phyloP scores from a whole-genome alignment of 2,797 vertebrate species.

The Delichon dasypus region DNA sequence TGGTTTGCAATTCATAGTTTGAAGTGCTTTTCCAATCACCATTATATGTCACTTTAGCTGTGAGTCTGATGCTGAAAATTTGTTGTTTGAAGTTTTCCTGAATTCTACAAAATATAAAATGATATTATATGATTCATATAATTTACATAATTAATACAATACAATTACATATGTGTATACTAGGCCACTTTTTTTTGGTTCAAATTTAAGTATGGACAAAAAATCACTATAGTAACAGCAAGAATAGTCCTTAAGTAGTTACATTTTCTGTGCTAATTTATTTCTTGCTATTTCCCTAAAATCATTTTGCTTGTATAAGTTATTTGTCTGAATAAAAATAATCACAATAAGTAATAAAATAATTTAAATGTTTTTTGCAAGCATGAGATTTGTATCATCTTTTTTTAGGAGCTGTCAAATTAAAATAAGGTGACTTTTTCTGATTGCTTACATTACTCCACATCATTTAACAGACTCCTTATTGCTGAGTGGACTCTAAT shows the following conservation, averaged over 20 bases:
- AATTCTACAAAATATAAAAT: neutral
- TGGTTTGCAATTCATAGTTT: neutral
- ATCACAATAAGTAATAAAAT: neutral
- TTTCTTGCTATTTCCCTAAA: neutral
- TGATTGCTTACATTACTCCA: rapidly evolving
- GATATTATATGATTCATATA: neutral
- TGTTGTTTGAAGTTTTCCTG: neutral
- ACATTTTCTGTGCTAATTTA: neutral
- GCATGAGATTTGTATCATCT: neutral
- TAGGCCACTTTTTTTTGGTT: neutral
- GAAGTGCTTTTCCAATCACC: neutral
- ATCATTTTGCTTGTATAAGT: neutral
- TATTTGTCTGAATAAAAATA: neutral
- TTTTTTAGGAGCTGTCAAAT: neutral
- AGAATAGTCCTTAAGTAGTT: neutral
- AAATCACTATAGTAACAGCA: neutral
- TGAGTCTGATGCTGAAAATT: neutral
- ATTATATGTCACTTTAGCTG: neutral
- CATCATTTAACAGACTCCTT: neutral
- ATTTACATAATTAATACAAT: neutral
- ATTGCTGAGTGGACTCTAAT: neutral
- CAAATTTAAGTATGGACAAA: neutral
- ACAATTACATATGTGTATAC: rapidly evolving
- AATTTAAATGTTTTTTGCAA: neutral
- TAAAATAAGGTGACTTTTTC: neutral